phyloP scores from a whole-genome alignment of 2,797 vertebrate species.

The Hoplostethus mediterraneus region DNA sequence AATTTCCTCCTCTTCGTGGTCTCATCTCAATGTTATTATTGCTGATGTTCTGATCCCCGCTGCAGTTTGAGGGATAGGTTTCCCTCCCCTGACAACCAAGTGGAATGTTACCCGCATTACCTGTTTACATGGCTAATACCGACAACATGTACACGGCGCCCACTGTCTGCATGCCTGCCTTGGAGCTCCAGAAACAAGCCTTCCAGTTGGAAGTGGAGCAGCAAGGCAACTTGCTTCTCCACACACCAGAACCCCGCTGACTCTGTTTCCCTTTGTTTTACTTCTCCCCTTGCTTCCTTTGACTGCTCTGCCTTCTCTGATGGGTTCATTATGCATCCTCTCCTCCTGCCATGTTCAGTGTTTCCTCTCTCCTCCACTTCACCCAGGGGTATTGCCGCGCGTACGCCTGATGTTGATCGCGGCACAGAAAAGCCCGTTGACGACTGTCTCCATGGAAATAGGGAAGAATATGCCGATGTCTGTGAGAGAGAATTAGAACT shows the following conservation, averaged over 20 bases:
- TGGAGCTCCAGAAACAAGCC: constrained; percentile 20
- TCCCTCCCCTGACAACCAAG: constrained; percentile 53
- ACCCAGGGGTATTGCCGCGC: constrained; percentile 59
- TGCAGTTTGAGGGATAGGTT: constrained; percentile 42
- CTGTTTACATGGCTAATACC: constrained; percentile 66
- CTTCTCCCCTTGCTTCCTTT: constrained; percentile 35
- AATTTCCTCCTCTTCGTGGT: constrained; percentile 76
- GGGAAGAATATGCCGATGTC: constrained; percentile 46
- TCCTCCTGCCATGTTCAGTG: constrained; percentile 51
- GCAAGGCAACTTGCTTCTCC: constrained; percentile 11
- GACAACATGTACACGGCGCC: constrained; percentile 59
- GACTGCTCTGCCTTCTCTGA: constrained; percentile 49
- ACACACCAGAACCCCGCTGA: constrained; percentile 22
- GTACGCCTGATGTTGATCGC: constrained; percentile 55
- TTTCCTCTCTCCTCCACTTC: constrained; percentile 38
- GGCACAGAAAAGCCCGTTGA: constrained; percentile 62
- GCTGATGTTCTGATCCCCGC: constrained; percentile 61
- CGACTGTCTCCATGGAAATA: constrained; percentile 63
- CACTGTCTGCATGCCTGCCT: background rate
- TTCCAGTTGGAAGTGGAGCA: constrained; percentile 37
- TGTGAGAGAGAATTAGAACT: constrained; percentile 62
- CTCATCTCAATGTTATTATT: constrained; percentile 72
- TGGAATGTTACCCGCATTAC: constrained; percentile 67
- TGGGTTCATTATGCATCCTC: constrained; percentile 62
- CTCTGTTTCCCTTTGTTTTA: constrained; percentile 38